Base-by-base conservation (phyloP, 2,888 invertebrate genomes). In the Listrodromus nycthemerus region DNA sequence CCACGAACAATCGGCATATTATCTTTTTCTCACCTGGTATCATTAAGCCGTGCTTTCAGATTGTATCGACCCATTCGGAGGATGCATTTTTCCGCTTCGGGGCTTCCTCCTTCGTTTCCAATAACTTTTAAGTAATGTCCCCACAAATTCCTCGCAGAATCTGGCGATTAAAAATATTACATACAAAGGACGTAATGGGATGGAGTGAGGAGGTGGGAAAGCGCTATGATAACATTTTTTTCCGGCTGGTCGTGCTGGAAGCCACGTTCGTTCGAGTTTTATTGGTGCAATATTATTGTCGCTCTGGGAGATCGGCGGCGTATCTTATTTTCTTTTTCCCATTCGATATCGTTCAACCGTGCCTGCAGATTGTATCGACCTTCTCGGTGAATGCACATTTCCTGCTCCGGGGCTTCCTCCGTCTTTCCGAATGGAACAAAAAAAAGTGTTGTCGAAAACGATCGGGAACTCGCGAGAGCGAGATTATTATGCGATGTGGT, bases 401-500 rank as follows among this genome's bases (percentile, higher is more conserved):
- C 30, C 6, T 30, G 30, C 3, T 27, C 61, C n/a, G n/a, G 1
- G 1, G 30, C 5, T 61, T 30, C 16, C 61, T 2, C 16, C 45
- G 63, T 55, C 37, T 33, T 52, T 41, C 27, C 13, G 74, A 74
- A 50, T 55, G 45, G 50, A 69, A 48, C 6, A 61, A 33, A 41
- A 61, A 52, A 75, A 65, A 45, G 55, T 4, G 55, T 45, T 50
- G 48, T 30, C 21, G 63, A 37, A 58, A 19, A 69, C 21, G 58
- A 41, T 52, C 41, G 71, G 19, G 37, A 41, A 24, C n/a, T 19
- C 37, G 75, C 61, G 41, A 10, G 24, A 33, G 58, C 58, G 82
- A 55, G 78, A 80, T 61, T 61, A 61, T 61, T 13, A 45, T 33
- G 73, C 69, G 65, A 76, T 63, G 50, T 67, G 50, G 65, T 73